Base-by-base conservation (phyloP, 2,797 vertebrate species). In the Anableps anableps region DNA sequence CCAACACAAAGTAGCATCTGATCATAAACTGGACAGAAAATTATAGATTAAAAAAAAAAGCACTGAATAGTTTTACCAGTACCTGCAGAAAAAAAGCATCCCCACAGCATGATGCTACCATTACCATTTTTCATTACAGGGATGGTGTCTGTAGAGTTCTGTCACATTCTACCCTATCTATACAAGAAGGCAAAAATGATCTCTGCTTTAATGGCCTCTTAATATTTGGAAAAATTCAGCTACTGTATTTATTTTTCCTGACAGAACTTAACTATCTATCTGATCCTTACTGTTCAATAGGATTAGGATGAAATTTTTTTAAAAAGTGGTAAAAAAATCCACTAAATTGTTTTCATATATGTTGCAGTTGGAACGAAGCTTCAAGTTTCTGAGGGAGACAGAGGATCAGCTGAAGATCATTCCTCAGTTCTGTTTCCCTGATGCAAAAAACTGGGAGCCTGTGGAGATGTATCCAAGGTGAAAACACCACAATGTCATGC, bases 341-440 rank as follows among this genome's bases (percentile, higher is more conserved):
- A 77, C 31, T 7, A 48, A 70, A 74, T 21, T 38, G 0, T 34
- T 71, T 50, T 60, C 19, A 64, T 71, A 58, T 38, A 3, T 34
- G 41, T 47, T 86, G 75, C 94, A 98, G 97, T 80, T 98, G 78
- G 97, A 98, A 87, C 93, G 96, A 86, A 96, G 95, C 0, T 97
- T 97, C 92, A 97, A 97, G 94, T 97, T 97, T 92, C 95, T 97
- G 95, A 95, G 95, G 17, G 97, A 98, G 88, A 96, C 96, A 2
- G 97, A 98, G 88, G 97, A 98, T 93, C 97, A 97, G 88, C 92
- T 98, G 83, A 97, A 96, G 90, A 97, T 97, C 70, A 97, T 98
- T 86, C 97, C 97, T 58, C 97, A 97, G 80, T 98, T 98, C 93
- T 98, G 97, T 76, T 98, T 98, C 89, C 97, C 97, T 0, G 97